Evolutionary conservation across 2,797 vertebrate genomes (phyloP), one percentile per base, ranked within the genome.

Genomic region (Telmatherina bonti): DNA sequence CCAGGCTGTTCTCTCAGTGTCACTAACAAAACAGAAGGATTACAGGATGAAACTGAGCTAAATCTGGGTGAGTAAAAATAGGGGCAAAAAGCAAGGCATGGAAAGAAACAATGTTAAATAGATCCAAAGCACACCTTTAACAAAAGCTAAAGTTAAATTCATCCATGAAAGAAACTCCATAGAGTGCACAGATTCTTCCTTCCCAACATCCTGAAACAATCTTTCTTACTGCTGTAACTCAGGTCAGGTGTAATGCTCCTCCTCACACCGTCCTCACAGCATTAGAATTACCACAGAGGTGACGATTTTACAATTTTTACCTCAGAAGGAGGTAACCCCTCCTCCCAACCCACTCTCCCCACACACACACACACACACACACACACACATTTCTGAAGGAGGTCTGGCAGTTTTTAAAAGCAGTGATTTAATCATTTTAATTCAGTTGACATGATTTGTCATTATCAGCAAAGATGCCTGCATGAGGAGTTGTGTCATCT

Each of bases 11-110:
- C 84, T 88, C 82, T 75, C 84, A 86, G 87, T 89, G 89, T 91
- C 87, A 79, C 85, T 86, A 88, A 93, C 90, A 93, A 92, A 94
- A 90, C 88, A 91, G 88, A 84, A 55, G 90, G 93, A 94, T 94
- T 92, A 93, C 78, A 79, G 85, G 84, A 91, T 88, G 90, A 91
- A 91, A 92, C 81, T 43, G 76, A 82, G 89, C 88, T 91, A 91
- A 93, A 93, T 92, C 90, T 88, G 87, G 68, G 66, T 64, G 55
- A 79, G 84, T 82, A 76, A 83, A 88, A 93, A 91, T 52, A 68
- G 70, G 86, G 78, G 70, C 68, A 83, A 84, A 85, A 90, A 87
- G n/a, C 83, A 89, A 83, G 82, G 76, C 74, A 78, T 62, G 53
- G 70, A 78, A 88, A 81, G 85, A 89, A 91, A 90, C 79, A 83